Conservation (phyloP, 2,797 vertebrate species). For the Bufotes viridis region DNA sequence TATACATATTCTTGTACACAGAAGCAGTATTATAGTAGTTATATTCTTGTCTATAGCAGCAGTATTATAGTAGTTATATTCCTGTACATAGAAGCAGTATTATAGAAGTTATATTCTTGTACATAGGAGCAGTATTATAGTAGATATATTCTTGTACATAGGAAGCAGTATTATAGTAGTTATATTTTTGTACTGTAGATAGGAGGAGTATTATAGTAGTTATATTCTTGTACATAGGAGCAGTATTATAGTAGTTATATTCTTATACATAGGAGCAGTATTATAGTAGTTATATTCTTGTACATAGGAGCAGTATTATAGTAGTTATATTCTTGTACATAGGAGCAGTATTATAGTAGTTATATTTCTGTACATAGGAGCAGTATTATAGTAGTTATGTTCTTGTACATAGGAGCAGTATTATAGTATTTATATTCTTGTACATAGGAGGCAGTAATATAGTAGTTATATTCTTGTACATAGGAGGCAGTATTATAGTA, state of each 20-base stretch:
- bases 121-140: no score
- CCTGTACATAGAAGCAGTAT: no score
- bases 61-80: no score
- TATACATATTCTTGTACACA: no score
- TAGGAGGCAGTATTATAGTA: background rate
- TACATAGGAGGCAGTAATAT: constrained; percentile 1
- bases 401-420: constrained; percentile 3
- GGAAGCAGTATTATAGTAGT: background rate
- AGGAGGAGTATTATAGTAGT: background rate
- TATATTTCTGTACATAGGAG: background rate
- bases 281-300: background rate
- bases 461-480: constrained; percentile 10
- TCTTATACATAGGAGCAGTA: background rate
- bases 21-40: no score
- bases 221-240: background rate
- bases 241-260: background rate
- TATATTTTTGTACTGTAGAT: background rate
- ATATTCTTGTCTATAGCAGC: no score
- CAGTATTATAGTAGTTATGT: background rate
- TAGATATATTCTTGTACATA: no score
- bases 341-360: background rate
- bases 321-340: background rate
- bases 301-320: background rate
- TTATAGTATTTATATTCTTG: constrained; percentile 2
- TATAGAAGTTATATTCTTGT: no score